Base-by-base conservation (phyloP, 2,113 vertebrate species). In the Hyperoodon ampullatus region DNA sequence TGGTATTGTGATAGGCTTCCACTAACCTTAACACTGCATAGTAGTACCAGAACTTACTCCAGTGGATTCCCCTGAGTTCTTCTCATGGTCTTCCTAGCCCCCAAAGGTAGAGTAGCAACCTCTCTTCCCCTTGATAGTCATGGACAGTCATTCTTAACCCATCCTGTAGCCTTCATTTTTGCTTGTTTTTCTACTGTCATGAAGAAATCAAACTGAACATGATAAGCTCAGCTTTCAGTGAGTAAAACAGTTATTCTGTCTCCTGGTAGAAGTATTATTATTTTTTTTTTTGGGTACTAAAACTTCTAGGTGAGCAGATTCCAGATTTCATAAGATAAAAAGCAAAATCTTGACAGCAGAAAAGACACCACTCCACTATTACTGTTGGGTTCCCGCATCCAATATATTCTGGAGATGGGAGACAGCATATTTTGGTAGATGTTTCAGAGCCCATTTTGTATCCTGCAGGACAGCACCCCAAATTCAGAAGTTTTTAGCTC, bases 211-310 rank as follows among this genome's bases (percentile, higher is more conserved):
- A 78, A 63, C 39, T 28, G 60, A 88, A 63, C 13, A 8, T 30
- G 18, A 14, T 74, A 60, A 74, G 16, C 12, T 82, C 58, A 86
- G 82, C 55, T 92, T 93, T 84, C 50, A 72, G 5, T 50, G 58
- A 88, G 24, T 66, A 15, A 85, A 94, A 94, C 42, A n/a, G 21
- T 86, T 89, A 47, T 39, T 94, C 84, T 68, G 50, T 75, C 30
- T 88, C 42, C 28, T 71, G 39, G 7, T 93, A 6, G 50, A 71
- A 87, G 21, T 80, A 61, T 72, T 91, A 60, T 30, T 88, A 75
- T 88, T 10, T 2, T 70, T 88, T 60, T 88, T 16, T 2, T 70
- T 88, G 53, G 35, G 15, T 91, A 74, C 47, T 74, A 70, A 86
- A 91, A 85, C 26, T 74, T 74, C 7, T 24, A n/a, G 16, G 66